Percentiles rank a stretch among this genome's conserved stretches.
Conservation (phyloP, 92 coral and sea anemone genomes). For the Epizoanthus illoricatus region DNA sequence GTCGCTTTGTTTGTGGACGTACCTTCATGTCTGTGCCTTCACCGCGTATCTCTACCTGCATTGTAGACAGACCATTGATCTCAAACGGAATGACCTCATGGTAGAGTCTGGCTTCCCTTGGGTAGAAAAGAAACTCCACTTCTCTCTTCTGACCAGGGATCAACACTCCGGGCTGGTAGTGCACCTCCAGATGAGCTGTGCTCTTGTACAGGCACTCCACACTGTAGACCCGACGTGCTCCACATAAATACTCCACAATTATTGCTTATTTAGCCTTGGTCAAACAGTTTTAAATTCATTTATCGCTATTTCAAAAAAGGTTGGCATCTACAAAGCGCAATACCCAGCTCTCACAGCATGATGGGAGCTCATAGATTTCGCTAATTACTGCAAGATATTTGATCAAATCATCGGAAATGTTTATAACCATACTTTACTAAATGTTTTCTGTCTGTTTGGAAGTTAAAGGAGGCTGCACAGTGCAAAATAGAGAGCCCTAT, state of each 20-base stretch:
- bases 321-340: no score
- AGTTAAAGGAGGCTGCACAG: no score
- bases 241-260: neutral
- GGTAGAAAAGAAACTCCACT: conserved; percentile 85
- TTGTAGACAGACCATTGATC: conserved; percentile 93
- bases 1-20: neutral
- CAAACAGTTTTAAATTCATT: no score
- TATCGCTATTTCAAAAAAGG: no score
- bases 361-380: no score
- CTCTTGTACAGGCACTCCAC: conserved; percentile 87
- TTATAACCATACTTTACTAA: no score
- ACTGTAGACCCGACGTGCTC: conserved; percentile 44
- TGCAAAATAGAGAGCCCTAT: no score
- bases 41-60: conserved; percentile 89
- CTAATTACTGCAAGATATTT: no score
- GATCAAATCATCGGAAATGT: no score
- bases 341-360: no score
- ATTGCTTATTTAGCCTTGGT: no score
- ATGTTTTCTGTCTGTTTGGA: no score
- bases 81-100: conserved; percentile 92
- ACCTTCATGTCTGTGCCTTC: conserved; percentile 99
- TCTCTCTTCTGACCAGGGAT: conserved; percentile 71
- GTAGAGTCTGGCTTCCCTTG: conserved; percentile 83
- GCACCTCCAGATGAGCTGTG: conserved; percentile 77
- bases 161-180: conserved; percentile 82